Evolutionary conservation across 92 coral and sea anemone genomes (phyloP).

Genomic region (Phenganax stokvisi): DNA sequence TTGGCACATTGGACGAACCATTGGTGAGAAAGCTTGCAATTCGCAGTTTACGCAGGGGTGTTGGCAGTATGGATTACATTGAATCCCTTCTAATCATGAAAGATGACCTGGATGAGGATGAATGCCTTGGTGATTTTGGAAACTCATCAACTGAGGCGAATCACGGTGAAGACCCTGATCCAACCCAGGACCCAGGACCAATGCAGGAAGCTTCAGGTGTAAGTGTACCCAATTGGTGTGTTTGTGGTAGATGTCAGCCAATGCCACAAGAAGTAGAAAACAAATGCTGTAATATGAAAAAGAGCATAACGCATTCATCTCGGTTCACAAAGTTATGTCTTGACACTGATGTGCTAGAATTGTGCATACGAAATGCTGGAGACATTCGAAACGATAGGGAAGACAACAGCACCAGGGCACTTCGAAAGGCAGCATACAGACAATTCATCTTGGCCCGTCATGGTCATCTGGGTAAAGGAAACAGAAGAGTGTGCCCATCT

Average conservation of each 20-base stretch:
- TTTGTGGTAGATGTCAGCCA: conserved; percentile 42
- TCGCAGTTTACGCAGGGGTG: conserved; percentile 33
- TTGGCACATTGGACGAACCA: conserved; percentile 37
- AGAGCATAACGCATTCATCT: conserved; percentile 37
- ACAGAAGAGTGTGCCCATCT: conserved; percentile 4
- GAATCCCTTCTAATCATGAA: conserved; percentile 33
- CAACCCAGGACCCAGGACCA: neutral
- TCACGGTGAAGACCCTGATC: neutral
- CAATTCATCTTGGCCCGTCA: conserved; percentile 32
- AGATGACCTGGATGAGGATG: conserved; percentile 41
- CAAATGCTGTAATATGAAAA: conserved; percentile 43
- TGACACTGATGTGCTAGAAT: conserved; percentile 54
- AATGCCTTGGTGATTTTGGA: conserved; percentile 24
- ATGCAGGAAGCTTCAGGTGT: neutral
- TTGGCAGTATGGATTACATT: conserved; percentile 46
- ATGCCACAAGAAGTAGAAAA: conserved; percentile 48
- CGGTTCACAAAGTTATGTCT: conserved; percentile 47
- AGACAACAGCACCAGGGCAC: conserved; percentile 49
- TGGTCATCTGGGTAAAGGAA: conserved; percentile 25
- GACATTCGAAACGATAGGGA: conserved; percentile 53
- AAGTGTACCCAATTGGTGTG: conserved; percentile 42
- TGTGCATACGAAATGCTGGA: conserved; percentile 23
- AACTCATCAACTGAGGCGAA: neutral
- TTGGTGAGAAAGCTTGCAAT: conserved; percentile 39
- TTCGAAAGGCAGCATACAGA: conserved; percentile 47